A percentile compares a stretch with the other conserved stretches of the same genome.
These are phyloP conservation scores for Staurois parvus DNA, from an alignment of 2,797 vertebrate genomes.

Conservation along the genomic window DNA sequence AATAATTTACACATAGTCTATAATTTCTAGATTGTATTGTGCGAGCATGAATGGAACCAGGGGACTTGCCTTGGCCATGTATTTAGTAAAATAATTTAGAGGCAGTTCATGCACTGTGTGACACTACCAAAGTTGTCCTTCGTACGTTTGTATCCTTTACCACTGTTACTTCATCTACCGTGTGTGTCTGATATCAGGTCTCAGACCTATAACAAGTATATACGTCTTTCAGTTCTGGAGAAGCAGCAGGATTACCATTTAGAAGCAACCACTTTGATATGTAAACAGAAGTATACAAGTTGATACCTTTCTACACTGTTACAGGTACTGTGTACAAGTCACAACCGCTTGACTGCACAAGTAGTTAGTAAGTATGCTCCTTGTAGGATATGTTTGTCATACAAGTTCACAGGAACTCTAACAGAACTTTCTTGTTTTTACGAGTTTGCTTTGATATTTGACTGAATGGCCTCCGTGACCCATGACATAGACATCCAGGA, in stretches of 20 bases:
- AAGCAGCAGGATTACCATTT: conserved; percentile 67
- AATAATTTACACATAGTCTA: conserved; percentile 98
- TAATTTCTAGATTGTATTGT: conserved; percentile 76
- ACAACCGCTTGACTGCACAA: conserved; percentile 85
- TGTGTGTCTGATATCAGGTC: conserved; percentile 70
- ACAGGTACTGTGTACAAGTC: conserved; percentile 76
- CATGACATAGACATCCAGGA: conserved; percentile 96
- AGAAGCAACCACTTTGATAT: conserved; percentile 70
- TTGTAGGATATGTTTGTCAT: conserved; percentile 83
- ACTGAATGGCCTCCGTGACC: conserved; percentile 94
- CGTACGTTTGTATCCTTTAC: conserved; percentile 64
- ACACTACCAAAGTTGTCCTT: conserved; percentile 67
- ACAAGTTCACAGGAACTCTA: conserved; percentile 85
- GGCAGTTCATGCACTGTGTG: conserved; percentile 82
- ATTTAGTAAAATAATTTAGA: conserved; percentile 83
- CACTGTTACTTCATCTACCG: conserved; percentile 64
- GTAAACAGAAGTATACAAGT: conserved; percentile 89
- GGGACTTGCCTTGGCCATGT: conserved; percentile 72
- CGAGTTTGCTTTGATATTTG: conserved; percentile 97
- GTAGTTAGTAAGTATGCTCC: conserved; percentile 84
- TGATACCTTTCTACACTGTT: conserved; percentile 85
- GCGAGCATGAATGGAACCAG: conserved; percentile 76
- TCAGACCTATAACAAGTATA: conserved; percentile 62
- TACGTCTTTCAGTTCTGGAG: conserved; percentile 64
- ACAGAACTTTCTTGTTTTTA: conserved; percentile 98